These are phyloP conservation scores for Columba livia DNA, from an alignment of 2,113 vertebrate genomes.

Conservation along the genomic window DNA sequence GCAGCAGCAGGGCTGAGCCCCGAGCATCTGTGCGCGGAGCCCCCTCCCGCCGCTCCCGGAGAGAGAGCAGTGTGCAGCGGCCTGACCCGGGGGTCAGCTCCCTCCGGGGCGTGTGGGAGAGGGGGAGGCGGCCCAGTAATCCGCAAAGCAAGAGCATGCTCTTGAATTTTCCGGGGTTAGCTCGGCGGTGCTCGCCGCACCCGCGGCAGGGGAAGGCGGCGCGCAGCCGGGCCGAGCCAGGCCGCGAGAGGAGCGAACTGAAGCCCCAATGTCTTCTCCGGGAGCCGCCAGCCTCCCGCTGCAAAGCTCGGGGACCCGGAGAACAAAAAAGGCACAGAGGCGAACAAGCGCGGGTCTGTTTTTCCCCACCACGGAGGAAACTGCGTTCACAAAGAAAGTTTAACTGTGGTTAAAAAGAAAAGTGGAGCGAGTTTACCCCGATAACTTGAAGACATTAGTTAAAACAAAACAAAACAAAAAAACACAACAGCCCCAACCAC, in stretches of 20 bases:
- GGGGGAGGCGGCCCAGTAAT: neutral
- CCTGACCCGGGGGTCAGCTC: slow-evolving; percentile 79
- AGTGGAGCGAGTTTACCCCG: neutral
- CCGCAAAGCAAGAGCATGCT: slow-evolving; percentile 5
- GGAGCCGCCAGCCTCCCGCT: slow-evolving; percentile 2
- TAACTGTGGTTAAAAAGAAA: slow-evolving; percentile 41
- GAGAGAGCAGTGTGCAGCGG: slow-evolving; percentile 58
- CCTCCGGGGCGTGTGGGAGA: slow-evolving; percentile 34
- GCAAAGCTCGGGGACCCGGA: slow-evolving; percentile 37
- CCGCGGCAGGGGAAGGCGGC: neutral
- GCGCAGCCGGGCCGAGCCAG: neutral
- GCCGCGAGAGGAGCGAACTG: slow-evolving; percentile 34
- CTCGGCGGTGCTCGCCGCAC: neutral
- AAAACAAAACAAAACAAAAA: neutral
- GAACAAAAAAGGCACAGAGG: slow-evolving; percentile 59
- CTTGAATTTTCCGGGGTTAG: slow-evolving; percentile 3
- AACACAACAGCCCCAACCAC: neutral
- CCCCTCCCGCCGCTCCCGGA: neutral
- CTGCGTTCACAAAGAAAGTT: slow-evolving; percentile 51
- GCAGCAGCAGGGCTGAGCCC: neutral
- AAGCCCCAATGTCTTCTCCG: slow-evolving; percentile 34
- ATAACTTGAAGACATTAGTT: slow-evolving; percentile 20
- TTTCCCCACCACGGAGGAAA: neutral
- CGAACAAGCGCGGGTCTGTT: slow-evolving; percentile 52
- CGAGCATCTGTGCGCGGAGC: neutral